phyloP scores from a whole-genome alignment of 2,797 vertebrate species.

The Gadopsis marmoratus region DNA sequence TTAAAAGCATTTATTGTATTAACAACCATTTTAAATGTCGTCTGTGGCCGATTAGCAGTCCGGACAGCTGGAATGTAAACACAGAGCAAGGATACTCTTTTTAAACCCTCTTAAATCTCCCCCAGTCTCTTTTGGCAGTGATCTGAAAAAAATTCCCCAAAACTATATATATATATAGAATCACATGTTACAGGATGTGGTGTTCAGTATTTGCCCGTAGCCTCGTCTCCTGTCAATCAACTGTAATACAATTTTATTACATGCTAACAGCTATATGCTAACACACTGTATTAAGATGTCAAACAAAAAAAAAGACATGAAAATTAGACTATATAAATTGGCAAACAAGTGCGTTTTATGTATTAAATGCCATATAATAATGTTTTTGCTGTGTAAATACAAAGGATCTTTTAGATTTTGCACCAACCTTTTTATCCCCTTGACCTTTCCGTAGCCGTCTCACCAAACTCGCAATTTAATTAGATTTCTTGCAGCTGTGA shows the following conservation, averaged over 20 bases:
- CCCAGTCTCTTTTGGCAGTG: background rate
- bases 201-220: background rate
- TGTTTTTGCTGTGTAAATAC: no score
- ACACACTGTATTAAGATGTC: background rate
- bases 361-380: background rate
- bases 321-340: background rate
- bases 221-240: background rate
- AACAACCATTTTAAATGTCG: background rate
- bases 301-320: background rate
- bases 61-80: constrained; percentile 39
- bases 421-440: background rate
- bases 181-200: background rate
- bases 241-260: background rate
- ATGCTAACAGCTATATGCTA: background rate
- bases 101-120: background rate
- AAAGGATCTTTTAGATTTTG: background rate
- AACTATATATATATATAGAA: background rate
- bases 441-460: background rate
- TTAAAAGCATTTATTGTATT: constrained; percentile 13
- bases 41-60: constrained; percentile 2
- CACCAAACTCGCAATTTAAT: background rate
- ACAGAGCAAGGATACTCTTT: background rate
- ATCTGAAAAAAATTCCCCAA: no score
- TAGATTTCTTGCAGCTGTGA: background rate
- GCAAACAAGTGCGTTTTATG: background rate